Conservation (phyloP, 2,113 vertebrate species). For the Engraulis encrasicolus region DNA sequence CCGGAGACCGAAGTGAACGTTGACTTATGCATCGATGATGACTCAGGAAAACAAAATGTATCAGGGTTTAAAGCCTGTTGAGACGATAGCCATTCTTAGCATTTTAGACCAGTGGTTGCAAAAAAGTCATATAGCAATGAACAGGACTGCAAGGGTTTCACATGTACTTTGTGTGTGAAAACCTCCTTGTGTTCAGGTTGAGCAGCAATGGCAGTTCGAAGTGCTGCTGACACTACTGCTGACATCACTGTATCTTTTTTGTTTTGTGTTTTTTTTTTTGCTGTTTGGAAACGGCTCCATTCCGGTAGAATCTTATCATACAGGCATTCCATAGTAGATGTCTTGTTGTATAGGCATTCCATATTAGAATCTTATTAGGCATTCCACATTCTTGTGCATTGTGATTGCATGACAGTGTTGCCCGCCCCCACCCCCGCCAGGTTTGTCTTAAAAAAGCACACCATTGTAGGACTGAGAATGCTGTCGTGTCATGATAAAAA, state of each 20-base stretch:
- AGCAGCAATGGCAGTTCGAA: neutral
- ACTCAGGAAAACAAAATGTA: conserved; percentile 19
- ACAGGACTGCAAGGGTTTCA: neutral
- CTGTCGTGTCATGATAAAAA: neutral
- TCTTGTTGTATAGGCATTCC: no score
- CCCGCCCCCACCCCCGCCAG: no score
- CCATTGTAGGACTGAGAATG: neutral
- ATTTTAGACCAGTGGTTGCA: neutral
- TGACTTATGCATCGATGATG: conserved; percentile 24
- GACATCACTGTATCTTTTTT: neutral
- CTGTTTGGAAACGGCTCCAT: neutral
- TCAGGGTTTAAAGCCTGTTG: neutral
- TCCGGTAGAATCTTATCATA: neutral
- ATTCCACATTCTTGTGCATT: neutral
- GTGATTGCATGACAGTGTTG: neutral
- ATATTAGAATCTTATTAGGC: no score
- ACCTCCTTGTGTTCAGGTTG: neutral
- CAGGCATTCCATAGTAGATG: no score
- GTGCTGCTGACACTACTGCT: neutral
- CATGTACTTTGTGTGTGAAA: neutral
- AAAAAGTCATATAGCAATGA: conserved; percentile 11
- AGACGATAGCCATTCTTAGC: conserved; percentile 10
- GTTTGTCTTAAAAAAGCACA: neutral
- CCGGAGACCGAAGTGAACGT: neutral
- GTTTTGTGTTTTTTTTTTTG: neutral